These are phyloP conservation scores for Varanus salvator DNA, from an alignment of 2,113 vertebrate genomes.

Conservation along the genomic window DNA sequence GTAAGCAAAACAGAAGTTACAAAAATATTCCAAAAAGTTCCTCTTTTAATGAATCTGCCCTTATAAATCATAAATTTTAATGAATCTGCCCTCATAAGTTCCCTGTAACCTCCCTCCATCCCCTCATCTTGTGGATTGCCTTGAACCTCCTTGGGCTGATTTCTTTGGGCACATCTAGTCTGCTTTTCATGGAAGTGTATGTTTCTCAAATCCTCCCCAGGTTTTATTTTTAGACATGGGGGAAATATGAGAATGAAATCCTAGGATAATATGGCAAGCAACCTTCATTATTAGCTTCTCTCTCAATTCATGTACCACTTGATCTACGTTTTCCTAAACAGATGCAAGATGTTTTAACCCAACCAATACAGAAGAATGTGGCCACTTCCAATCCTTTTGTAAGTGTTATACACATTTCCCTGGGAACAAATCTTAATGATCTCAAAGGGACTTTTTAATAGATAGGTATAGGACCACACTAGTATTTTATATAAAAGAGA, in stretches of 20 bases:
- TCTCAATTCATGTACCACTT: neutral
- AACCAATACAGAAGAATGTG: too few species aligned
- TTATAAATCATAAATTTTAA: too few species aligned
- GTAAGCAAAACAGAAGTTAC: neutral
- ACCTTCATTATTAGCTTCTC: constrained; percentile 17
- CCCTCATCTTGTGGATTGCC: neutral
- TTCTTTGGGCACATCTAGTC: neutral
- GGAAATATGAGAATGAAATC: neutral
- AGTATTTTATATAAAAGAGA: too few species aligned
- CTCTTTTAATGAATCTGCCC: too few species aligned
- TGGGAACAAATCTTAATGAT: too few species aligned
- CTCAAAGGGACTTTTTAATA: too few species aligned
- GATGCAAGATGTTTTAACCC: neutral
- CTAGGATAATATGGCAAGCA: neutral
- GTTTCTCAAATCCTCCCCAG: too few species aligned
- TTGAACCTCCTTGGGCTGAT: neutral
- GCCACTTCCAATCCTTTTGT: too few species aligned
- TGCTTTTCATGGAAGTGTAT: neutral
- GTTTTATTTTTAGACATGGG: neutral
- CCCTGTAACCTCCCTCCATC: too few species aligned
- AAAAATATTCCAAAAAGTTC: neutral
- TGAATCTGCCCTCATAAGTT: neutral
- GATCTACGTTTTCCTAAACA: neutral
- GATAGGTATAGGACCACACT: too few species aligned
- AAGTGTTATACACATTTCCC: too few species aligned